Conservation (phyloP, 2,113 vertebrate species). For the Nyctereutes procyonoides region DNA sequence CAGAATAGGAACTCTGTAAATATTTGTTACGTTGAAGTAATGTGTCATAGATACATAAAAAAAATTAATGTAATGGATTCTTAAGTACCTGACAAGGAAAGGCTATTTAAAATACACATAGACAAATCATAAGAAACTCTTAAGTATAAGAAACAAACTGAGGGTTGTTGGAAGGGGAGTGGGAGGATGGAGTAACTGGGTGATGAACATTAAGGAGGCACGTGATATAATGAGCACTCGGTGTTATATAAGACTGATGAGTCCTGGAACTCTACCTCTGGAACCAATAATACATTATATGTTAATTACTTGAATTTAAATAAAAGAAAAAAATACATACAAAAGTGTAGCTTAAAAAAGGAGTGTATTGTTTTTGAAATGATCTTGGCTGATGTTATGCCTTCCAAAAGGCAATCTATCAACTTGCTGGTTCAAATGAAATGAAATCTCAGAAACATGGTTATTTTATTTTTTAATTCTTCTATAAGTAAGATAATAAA, state of each 20-base stretch:
- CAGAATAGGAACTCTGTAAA: slow-evolving; percentile 51
- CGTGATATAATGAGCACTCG: too few species aligned
- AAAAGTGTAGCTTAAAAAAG: neutral
- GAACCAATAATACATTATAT: too few species aligned
- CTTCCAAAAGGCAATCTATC: neutral
- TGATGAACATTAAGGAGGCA: too few species aligned
- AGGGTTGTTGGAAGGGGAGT: too few species aligned
- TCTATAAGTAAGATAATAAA: neutral
- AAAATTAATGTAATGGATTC: neutral
- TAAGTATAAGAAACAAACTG: too few species aligned
- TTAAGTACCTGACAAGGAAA: neutral
- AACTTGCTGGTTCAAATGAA: neutral
- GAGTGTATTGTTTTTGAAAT: slow-evolving; percentile 13
- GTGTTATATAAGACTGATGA: too few species aligned
- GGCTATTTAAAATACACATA: neutral
- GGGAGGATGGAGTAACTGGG: too few species aligned
- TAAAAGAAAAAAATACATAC: too few species aligned
- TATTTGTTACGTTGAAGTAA: slow-evolving; percentile 35
- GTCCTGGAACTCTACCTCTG: too few species aligned
- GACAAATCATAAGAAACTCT: too few species aligned
- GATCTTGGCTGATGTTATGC: slow-evolving; percentile 1
- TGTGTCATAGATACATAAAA: neutral
- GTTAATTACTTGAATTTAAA: too few species aligned
- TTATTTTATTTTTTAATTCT: slow-evolving; percentile 20
- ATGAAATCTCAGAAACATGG: neutral